A percentile compares a stretch with the other conserved stretches of the same genome.
Conservation (phyloP, 2,113 vertebrate genomes). For the Saguinus imperator region DNA sequence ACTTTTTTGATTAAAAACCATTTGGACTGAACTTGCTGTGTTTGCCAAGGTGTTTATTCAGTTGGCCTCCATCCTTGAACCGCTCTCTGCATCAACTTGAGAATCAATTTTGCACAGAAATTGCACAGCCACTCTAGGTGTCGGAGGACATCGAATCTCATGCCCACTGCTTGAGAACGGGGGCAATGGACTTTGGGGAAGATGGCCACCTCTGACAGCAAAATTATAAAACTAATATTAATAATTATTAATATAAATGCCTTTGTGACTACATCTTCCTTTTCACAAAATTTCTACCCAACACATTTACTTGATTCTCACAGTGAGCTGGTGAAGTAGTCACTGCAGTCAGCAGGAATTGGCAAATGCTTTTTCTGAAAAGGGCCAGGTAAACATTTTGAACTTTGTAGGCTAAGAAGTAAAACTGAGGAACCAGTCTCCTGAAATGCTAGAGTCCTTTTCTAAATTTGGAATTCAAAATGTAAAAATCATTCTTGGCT, state of each 20-base stretch:
- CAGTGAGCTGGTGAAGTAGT: background rate
- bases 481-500: background rate
- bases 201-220: background rate
- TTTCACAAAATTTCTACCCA: background rate
- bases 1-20: constrained; percentile 53
- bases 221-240: background rate
- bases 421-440: background rate
- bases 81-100: background rate
- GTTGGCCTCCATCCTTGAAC: background rate
- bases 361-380: background rate
- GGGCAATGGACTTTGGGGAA: background rate
- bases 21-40: constrained; percentile 14
- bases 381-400: background rate
- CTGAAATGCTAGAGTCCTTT: background rate
- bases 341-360: background rate
- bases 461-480: background rate
- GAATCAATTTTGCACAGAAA: background rate
- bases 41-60: constrained; percentile 44
- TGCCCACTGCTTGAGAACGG: background rate
- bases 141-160: background rate
- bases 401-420: background rate
- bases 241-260: background rate
- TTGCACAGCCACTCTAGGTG: background rate
- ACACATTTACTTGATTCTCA: background rate
- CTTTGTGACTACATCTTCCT: background rate